These are phyloP conservation scores for Galagoides demidoff DNA, from an alignment of 2,797 vertebrate species.

Conservation along the genomic window DNA sequence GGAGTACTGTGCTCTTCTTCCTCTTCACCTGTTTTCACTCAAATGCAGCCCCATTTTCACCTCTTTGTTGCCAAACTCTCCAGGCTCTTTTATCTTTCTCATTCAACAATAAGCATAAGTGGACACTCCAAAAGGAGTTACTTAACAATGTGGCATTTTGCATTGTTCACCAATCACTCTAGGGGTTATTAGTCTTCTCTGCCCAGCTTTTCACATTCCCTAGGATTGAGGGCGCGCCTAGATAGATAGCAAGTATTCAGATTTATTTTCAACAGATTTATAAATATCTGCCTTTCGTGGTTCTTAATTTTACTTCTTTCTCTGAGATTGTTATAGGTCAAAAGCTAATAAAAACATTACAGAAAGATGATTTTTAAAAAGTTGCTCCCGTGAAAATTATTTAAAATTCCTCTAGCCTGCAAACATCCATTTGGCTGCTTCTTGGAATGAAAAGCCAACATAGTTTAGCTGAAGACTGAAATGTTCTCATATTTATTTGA, in stretches of 20 bases:
- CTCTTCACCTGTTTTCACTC: not conserved
- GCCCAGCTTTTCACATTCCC: not conserved
- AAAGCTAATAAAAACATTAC: constrained; percentile 51
- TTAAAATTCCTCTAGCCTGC: constrained; percentile 68
- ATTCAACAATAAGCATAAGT: not conserved
- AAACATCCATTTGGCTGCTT: constrained; percentile 67
- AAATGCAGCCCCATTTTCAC: not conserved
- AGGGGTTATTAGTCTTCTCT: not conserved
- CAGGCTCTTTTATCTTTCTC: not conserved
- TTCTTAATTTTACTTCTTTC: constrained; percentile 31
- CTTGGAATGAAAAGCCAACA: constrained; percentile 61
- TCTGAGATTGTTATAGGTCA: constrained; percentile 7
- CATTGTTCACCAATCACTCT: not conserved
- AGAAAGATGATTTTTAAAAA: constrained; percentile 32
- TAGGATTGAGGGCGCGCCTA: not conserved
- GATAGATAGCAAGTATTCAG: not conserved
- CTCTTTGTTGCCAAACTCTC: not conserved
- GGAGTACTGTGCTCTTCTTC: not conserved
- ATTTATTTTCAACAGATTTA: constrained; percentile 41
- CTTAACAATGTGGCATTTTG: not conserved
- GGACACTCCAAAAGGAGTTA: not conserved
- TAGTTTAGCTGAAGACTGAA: constrained; percentile 60
- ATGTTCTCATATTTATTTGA: constrained; percentile 75
- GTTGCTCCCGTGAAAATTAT: constrained; percentile 62
- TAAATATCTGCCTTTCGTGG: not conserved